Base-by-base conservation (phyloP, 2,113 vertebrate genomes). In the Paratilapia polleni region DNA sequence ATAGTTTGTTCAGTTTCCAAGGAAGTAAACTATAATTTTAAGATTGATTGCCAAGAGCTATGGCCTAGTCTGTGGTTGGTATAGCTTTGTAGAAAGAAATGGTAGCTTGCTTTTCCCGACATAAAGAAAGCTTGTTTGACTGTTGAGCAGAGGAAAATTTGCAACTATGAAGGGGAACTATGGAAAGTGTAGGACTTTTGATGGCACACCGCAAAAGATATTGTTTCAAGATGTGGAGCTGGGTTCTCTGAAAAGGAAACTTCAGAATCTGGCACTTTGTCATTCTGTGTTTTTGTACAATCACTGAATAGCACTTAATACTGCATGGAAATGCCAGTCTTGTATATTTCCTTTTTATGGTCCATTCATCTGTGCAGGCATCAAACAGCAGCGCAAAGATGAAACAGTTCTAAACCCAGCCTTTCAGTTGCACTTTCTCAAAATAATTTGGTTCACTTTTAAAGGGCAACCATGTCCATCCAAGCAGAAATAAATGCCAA, bases 161-260 rank as follows among this genome's bases (percentile, higher is more conserved):
- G 84, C 89, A 93, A 90, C 87, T 85, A 61, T 87, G 75, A 83
- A 91, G 59, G 87, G 59, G 92, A 94, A 94, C 89, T 92, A 88
- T 90, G 88, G 91, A 94, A 94, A 92, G 89, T 92, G 85, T 92
- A 92, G 88, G 79, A 87, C 88, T 80, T 92, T 92, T 91, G 91
- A 95, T 89, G 92, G 94, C 84, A 66, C 64, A 92, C 94, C 94
- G 11, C 94, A 94, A 88, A 93, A 91, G 49, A 95, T 93, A 95
- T 95, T 82, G 88, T 95, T 94, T 92, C 91, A 94, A 95, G 89
- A 95, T 96, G 95, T 93, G 89, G 91, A 91, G 77, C 38, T 13
- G 76, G 84, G 85, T 61, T 84, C 80, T 87, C 73, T 88, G 68
- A 64, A 91, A 86, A 92, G 89, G 87, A 95, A 93, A 89, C 87